Evolutionary conservation across 2,888 invertebrate species (phyloP).

Genomic region (Koerneria pararmatus): DNA sequence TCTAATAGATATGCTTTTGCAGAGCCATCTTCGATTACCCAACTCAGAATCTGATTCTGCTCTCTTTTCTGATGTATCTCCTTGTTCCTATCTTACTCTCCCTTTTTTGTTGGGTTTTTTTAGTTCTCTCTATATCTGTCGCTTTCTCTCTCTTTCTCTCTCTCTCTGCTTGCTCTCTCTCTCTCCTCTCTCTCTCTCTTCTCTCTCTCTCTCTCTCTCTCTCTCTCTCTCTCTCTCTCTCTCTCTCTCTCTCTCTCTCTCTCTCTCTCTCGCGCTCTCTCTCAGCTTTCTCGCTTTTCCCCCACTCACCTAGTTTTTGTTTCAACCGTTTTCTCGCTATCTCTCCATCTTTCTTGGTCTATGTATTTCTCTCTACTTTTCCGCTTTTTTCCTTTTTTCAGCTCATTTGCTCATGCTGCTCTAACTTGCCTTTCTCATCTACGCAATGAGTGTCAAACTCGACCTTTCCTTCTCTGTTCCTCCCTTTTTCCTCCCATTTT

Average conservation of each 20-base stretch:
- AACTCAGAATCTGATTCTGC: too few relatives aligned
- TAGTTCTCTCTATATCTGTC: not conserved
- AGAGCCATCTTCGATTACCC: too few relatives aligned
- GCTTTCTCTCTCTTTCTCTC: too few relatives aligned
- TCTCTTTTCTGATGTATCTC: too few relatives aligned
- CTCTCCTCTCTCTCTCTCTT: not conserved
- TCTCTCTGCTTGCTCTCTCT: not conserved
- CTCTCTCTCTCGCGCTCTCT: not conserved
- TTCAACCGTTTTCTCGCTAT: slow-evolving; percentile 4
- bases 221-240: slow-evolving; percentile 13
- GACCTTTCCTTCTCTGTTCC: too few relatives aligned
- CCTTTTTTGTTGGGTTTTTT: slow-evolving; percentile 13
- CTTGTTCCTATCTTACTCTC: not conserved
- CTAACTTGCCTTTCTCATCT: too few relatives aligned
- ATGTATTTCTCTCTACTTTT: not conserved
- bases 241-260: slow-evolving; percentile 12
- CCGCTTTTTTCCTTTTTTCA: slow-evolving; percentile 13
- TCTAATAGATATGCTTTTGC: too few relatives aligned
- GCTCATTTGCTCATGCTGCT: too few relatives aligned
- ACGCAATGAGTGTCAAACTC: too few relatives aligned
- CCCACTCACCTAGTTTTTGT: not conserved
- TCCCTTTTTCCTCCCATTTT: too few relatives aligned
- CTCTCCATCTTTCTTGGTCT: not conserved
- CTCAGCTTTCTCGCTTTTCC: not conserved
- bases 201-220: slow-evolving; percentile 3